phyloP scores from a whole-genome alignment of 2,888 invertebrate species.

The Taenaris catops region DNA sequence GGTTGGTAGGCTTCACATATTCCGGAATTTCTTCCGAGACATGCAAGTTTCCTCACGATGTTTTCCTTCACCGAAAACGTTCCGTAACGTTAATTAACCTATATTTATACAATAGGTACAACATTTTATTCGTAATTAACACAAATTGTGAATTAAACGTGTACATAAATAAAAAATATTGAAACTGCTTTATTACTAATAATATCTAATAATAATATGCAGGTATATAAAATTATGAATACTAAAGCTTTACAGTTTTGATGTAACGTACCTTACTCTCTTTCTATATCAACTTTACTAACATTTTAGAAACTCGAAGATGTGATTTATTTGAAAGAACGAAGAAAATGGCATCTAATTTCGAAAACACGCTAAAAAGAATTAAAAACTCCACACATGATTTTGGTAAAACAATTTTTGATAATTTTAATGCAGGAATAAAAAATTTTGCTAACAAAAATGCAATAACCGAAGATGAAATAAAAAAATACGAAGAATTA shows the following conservation, averaged over 20 bases:
- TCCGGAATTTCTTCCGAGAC: no score
- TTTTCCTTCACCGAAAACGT: no score
- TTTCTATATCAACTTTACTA: neutral
- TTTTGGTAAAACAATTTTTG: slow-evolving; percentile 30
- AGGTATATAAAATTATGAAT: neutral
- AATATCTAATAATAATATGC: no score
- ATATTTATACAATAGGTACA: no score
- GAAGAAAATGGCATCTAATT: slow-evolving; percentile 38
- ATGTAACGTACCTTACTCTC: neutral
- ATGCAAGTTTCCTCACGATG: no score
- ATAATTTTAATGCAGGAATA: slow-evolving; percentile 28
- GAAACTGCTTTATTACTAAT: no score
- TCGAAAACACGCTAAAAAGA: slow-evolving; percentile 37
- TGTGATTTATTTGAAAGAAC: slow-evolving; percentile 30
- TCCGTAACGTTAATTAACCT: no score
- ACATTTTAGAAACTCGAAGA: slow-evolving; percentile 30
- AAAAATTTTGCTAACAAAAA: slow-evolving; percentile 29
- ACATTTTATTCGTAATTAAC: no score
- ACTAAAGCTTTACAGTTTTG: neutral
- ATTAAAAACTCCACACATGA: slow-evolving; percentile 40
- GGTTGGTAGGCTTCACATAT: no score
- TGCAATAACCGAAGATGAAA: slow-evolving; percentile 42
- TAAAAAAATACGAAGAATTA: slow-evolving; percentile 56
- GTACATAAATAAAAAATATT: no score
- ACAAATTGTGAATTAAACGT: no score